phyloP scores from a whole-genome alignment of 2,113 vertebrate genomes.

The Indicator indicator region DNA sequence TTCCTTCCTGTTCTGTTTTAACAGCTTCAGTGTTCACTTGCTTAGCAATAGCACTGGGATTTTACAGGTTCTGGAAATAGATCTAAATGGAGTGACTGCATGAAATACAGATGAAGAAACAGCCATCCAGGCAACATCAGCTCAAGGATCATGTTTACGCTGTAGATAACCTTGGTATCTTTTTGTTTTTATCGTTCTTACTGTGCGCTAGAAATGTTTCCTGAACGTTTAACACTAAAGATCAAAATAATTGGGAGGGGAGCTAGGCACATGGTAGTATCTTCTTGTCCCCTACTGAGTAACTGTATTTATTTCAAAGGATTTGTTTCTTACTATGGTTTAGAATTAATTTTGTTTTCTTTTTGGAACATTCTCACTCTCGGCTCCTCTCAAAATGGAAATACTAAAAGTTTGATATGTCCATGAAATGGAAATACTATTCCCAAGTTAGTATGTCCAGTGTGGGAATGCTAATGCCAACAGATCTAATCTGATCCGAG shows the following conservation, averaged over 20 bases:
- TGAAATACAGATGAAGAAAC: neutral
- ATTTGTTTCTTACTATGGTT: neutral
- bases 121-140: neutral
- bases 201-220: neutral
- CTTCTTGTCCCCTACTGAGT: neutral
- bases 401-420: neutral
- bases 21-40: constrained; percentile 91
- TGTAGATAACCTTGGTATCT: neutral
- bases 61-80: constrained; percentile 91
- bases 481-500: neutral
- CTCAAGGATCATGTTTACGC: fast-evolving
- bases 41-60: constrained; percentile 88
- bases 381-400: neutral
- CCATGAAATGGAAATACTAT: neutral
- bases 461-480: neutral
- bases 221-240: neutral
- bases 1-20: neutral
- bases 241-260: neutral
- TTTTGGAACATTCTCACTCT: neutral
- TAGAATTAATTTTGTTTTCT: neutral
- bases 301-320: neutral
- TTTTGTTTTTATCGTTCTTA: neutral
- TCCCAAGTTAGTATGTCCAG: neutral
- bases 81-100: neutral
- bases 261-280: neutral